Base-by-base conservation (phyloP, 2,888 invertebrate genomes). In the Liposcelis brunnea region DNA sequence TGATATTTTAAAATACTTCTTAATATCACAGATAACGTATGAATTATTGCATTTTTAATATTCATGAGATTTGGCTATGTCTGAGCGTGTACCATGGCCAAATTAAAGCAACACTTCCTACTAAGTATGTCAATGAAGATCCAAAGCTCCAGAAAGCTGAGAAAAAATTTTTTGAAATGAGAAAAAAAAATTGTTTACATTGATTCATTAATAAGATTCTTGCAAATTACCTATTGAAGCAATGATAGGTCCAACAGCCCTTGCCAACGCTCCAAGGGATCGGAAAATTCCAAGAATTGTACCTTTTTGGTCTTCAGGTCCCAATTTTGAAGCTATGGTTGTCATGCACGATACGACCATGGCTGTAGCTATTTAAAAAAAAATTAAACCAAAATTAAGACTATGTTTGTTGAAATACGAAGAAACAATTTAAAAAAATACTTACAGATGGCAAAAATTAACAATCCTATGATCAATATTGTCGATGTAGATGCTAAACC, bases 331-430 rank as follows among this genome's bases (percentile, higher is more conserved):
- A n/a, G 86, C 86, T 61, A 93, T 67, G 2, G 94, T 85, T 56
- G 90, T 95, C 67, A 97, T 74, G 58, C 90, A 91, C 10, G 97
- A 93, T 16, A 97, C 94, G 26, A 94, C 91, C 62, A 91, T 77
- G n/a, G 86, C 81, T 8, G 85, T 86, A 14, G 85, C 83, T 83
- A 54, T n/a, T n/a, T n/a, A 31, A 63, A 61, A 47, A 47, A 53
- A 56, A 26, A 49, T 49, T 19, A 45, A 35, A 34, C 38, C 2
- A 40, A 37, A 19, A 36, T 33, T n/a, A 18, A 35, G 36, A 31
- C n/a, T 36, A 10, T 31, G 11, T 26, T 15, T n/a, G 10, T 40
- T 5, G 33, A 21, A 10, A 12, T 12, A 45, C 11, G 44, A 38
- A 34, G 34, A 40, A 37, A 5, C 21, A 18, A 15, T 15, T 21